Evolutionary conservation across 2,113 vertebrate species (phyloP), one percentile per base, ranked within the genome.

Genomic region (Sylvietta virens): DNA sequence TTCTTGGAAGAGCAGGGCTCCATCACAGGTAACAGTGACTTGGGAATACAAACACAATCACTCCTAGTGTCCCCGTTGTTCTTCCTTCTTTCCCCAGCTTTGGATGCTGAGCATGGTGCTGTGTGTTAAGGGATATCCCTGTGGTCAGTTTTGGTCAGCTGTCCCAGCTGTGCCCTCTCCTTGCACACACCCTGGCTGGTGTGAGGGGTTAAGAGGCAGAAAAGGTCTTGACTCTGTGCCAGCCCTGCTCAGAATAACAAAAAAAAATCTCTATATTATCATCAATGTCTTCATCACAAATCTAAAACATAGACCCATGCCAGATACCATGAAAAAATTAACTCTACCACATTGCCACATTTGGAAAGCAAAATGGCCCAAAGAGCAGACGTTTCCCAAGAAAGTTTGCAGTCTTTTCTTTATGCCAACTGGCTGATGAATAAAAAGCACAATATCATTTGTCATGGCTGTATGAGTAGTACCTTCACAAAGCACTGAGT

Each of bases 1-100:
- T 50, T 21, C 17, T 11, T 0, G 0, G 17, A 4, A 64, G 4
- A 21, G 9, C 21, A 37, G 31, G 14, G 23, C 8, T 58, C 23
- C 15, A 30, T 66, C 44, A 13, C 6, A 14, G 11, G 9, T 35
- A 26, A 3, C 1, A 4, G 11, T 45, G 45, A 12, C 16, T 47
- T 39, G 13, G 24, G 11, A 67, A 22, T 53, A 22, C 13, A 67
- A 53, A 22, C 24, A 15, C 7, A 11, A 39, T 28, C 20, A 8
- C 16, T 53, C 5, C 24, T 27, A n/a, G 60, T 5, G 4, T 60
- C 22, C 11, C 9, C 24, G 5, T 4, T 21, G 7, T 6, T 66
- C 23, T 60, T 39, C 28, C 23, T 30, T 30, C 39, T 89, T 50
- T 30, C 7, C 4, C 16, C 39, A 39, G 6, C 1, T 74, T 21